A percentile compares a stretch with the other conserved stretches of the same genome.
These are phyloP conservation scores for Stegodyphus dumicola DNA, from an alignment of 1,140 invertebrate genomes.

Conservation along the genomic window DNA sequence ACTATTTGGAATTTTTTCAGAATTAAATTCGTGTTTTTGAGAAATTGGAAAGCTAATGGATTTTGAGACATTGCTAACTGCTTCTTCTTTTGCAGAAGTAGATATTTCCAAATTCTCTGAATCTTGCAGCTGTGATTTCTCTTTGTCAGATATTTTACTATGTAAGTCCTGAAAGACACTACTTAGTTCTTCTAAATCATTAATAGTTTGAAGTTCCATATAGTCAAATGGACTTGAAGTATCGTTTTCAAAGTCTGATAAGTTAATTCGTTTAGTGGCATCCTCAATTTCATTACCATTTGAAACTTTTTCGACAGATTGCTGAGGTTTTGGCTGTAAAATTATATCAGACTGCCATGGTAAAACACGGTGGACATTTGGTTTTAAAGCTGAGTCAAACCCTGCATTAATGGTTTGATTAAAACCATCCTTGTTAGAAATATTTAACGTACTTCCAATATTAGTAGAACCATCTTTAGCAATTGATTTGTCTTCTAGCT, in stretches of 20 bases:
- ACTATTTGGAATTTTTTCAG: slow-evolving; percentile 11
- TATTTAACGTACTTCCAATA: background rate
- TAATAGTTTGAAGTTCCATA: slow-evolving; percentile 88
- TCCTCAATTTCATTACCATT: background rate
- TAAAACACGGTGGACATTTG: slow-evolving; percentile 13
- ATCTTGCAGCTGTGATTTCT: background rate
- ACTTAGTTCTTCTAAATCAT: slow-evolving; percentile 87
- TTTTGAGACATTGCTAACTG: slow-evolving; percentile 29
- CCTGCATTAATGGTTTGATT: background rate
- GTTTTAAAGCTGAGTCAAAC: background rate
- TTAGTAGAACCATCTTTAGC: background rate
- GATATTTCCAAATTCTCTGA: no score
- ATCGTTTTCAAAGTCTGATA: slow-evolving; percentile 84
- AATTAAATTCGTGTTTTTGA: slow-evolving; percentile 2
- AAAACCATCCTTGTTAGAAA: background rate
- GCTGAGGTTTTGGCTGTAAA: slow-evolving; percentile 17
- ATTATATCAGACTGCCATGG: slow-evolving; percentile 28
- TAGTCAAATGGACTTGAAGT: slow-evolving; percentile 91
- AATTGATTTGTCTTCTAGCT: slow-evolving; percentile 13
- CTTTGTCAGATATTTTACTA: background rate
- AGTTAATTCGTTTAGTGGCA: slow-evolving; percentile 69
- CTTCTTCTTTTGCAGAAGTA: background rate
- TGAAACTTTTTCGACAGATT: background rate
- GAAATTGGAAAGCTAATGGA: slow-evolving; percentile 47
- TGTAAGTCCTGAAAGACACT: slow-evolving; percentile 68